Base-by-base conservation (phyloP, 2,888 invertebrate genomes). In the Machimus rusticus region DNA sequence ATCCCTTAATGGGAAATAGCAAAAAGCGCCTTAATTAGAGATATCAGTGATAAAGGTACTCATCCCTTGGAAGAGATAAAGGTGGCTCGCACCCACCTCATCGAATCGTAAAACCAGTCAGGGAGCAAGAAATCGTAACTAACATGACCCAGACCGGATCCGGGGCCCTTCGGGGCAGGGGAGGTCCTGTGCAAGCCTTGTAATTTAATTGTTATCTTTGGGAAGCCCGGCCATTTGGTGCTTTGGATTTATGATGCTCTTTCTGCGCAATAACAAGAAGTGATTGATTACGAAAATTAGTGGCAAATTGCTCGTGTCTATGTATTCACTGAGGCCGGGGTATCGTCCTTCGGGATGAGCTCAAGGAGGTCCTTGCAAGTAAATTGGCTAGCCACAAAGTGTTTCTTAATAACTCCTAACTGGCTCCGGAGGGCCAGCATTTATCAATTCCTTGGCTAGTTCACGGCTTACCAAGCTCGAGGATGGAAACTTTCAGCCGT, bases 211-310 rank as follows among this genome's bases (percentile, higher is more conserved):
- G 66, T 66, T 66, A 79, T 79, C 23, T 79, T 28, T 19, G 51
- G 79, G 51, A 28, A 79, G 16, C 28, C 31, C 14, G 31, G 12
- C 46, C 79, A 79, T 79, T 51, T 79, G 28, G 51, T 79, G 51
- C 43, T 28, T 14, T 23, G 37, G 82, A 82, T 57, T 37, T 57
- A 82, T 82, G 57, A 31, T 82, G 46, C 34, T 76, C 16, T 82
- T 57, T 66, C 51, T 28, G 34, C 31, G 31, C 55, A 55, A 81
- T 81, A 82, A 82, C 37, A 57, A 39, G 66, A 82, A 82, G 37
- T 82, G 82, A 82, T 82, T 82, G 82, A 82, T 82, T 82, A 57
- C 57, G 57, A 57, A 19, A 82, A 66, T 51, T 57, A 82, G 51
- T 57, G 76, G 31, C 31, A 79, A 79, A 79, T 79, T 79, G 31